Conservation (phyloP, 1,140 invertebrate genomes). For the Hormaphis cornu region DNA sequence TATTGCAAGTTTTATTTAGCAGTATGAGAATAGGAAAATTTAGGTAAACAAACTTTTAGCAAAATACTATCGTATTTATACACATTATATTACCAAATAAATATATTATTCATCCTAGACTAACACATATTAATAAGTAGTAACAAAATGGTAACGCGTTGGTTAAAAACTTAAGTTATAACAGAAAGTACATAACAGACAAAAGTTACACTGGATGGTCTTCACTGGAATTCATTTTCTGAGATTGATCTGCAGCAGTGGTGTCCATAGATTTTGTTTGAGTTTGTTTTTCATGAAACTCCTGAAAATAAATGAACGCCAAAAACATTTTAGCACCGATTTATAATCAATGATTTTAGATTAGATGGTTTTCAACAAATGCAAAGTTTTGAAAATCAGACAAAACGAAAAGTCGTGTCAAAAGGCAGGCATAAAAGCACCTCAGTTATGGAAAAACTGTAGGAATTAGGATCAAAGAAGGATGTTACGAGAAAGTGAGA, state of each 20-base stretch:
- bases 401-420: no score
- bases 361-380: no score
- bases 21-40: no score
- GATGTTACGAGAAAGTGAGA: no score
- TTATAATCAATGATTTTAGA: no score
- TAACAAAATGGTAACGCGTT: conserved; percentile 22
- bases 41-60: not conserved
- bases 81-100: not conserved
- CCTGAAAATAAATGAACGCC: not conserved
- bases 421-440: no score
- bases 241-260: not conserved
- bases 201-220: not conserved
- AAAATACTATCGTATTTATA: not conserved
- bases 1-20: no score
- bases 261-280: not conserved
- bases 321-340: not conserved
- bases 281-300: conserved; percentile 27
- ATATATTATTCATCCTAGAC: not conserved
- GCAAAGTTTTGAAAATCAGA: no score
- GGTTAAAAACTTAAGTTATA: not conserved
- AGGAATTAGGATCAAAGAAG: no score
- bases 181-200: not conserved
- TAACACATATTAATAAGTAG: conserved; percentile 21
- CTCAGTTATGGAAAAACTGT: no score
- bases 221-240: not conserved